Conservation (phyloP, 2,797 vertebrate species). For the Tenualosa thibaudeaui region DNA sequence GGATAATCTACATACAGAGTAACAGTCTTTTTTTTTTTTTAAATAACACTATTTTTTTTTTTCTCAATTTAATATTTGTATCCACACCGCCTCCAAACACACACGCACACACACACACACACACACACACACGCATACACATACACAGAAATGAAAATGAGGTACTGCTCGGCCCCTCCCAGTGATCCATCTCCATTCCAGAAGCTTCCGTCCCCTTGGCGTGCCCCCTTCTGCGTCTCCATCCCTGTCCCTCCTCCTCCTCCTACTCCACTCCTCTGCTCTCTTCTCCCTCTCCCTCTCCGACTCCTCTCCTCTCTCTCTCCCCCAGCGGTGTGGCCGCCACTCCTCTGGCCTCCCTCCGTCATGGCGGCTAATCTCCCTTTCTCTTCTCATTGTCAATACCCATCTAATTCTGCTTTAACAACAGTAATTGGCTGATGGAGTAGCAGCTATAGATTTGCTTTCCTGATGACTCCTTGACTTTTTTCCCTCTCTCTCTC, state of each 20-base stretch:
- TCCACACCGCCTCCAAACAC: background rate
- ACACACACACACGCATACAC: too few species aligned
- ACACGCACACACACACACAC: too few species aligned
- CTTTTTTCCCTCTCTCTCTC: constrained; percentile 71
- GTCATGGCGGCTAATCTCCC: constrained; percentile 81
- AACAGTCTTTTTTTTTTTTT: too few species aligned
- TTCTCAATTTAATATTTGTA: background rate
- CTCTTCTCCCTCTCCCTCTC: constrained; percentile 29
- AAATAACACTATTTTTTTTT: too few species aligned
- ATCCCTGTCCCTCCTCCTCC: constrained; percentile 32
- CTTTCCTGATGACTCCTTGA: constrained; percentile 99
- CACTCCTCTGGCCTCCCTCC: constrained; percentile 64
- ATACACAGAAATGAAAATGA: background rate
- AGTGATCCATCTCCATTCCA: background rate
- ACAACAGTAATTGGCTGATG: constrained; percentile 99
- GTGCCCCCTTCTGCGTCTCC: background rate
- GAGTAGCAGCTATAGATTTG: constrained; percentile 99
- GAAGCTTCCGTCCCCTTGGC: background rate
- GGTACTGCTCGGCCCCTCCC: background rate
- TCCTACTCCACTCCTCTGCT: background rate
- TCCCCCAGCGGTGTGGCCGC: constrained; percentile 18
- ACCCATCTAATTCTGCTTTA: constrained; percentile 99
- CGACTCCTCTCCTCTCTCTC: constrained; percentile 60
- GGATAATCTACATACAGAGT: background rate
- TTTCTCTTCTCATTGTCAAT: constrained; percentile 93